Evolutionary conservation across 2,113 vertebrate species (phyloP).

Genomic region (Onychostruthus taczanowskii): DNA sequence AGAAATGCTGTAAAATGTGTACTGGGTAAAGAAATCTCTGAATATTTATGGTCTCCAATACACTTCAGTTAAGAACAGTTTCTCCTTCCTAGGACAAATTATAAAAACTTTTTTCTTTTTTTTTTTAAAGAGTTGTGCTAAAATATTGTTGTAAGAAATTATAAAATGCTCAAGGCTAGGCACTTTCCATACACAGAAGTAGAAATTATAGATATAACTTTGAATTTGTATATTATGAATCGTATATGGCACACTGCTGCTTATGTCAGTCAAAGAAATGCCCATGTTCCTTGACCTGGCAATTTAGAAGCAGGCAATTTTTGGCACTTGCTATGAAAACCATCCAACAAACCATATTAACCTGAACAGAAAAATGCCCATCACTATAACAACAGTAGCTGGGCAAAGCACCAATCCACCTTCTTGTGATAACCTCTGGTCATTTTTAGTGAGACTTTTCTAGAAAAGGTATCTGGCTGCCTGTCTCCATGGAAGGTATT

Average conservation of each 20-base stretch:
- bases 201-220: background rate
- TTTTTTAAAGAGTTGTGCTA: background rate
- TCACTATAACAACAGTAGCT: too few species aligned
- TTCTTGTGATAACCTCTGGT: accelerated
- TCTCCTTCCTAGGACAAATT: background rate
- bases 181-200: background rate
- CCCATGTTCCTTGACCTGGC: background rate
- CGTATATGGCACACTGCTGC: background rate
- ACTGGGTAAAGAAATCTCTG: background rate
- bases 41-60: background rate
- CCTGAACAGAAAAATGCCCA: background rate
- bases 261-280: background rate
- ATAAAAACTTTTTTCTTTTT: background rate
- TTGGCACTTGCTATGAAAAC: background rate
- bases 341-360: background rate
- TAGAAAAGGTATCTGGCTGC: background rate
- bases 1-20: background rate
- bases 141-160: background rate
- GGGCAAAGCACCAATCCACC: background rate
- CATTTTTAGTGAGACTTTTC: background rate
- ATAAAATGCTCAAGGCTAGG: background rate
- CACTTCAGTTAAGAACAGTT: background rate
- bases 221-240: background rate
- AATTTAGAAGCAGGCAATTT: background rate
- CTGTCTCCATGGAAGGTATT: background rate